Evolutionary conservation across 2,797 vertebrate genomes (phyloP).

Genomic region (Falco peregrinus): DNA sequence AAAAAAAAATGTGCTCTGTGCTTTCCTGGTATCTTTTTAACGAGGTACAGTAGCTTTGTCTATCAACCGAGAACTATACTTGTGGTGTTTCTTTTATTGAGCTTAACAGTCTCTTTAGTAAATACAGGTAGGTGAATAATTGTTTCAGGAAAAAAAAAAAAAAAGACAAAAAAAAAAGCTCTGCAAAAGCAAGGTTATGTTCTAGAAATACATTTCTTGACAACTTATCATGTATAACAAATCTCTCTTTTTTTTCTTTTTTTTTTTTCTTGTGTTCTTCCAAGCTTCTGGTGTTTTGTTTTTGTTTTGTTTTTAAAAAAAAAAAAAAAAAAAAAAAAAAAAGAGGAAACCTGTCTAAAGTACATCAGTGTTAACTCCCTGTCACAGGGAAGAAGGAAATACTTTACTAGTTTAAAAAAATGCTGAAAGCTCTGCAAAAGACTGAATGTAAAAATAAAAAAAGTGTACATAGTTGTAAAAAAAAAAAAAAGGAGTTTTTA

Average conservation of each 20-base stretch:
- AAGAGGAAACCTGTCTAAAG: slow-evolving; percentile 79
- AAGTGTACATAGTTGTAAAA: slow-evolving; percentile 99
- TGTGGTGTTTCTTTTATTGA: slow-evolving; percentile 81
- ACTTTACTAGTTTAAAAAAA: slow-evolving; percentile 85
- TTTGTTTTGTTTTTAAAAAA: not conserved
- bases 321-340: not conserved
- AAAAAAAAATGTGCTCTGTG: slow-evolving; percentile 73
- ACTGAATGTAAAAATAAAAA: slow-evolving; percentile 99
- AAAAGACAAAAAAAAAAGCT: not conserved
- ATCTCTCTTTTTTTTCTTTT: slow-evolving; percentile 63
- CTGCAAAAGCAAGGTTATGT: slow-evolving; percentile 76
- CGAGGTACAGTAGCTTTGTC: slow-evolving; percentile 81
- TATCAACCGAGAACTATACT: slow-evolving; percentile 77
- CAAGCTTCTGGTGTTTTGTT: slow-evolving; percentile 72
- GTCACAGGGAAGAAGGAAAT: slow-evolving; percentile 94
- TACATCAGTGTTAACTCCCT: slow-evolving; percentile 91
- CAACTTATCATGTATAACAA: slow-evolving; percentile 75
- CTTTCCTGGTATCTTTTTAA: slow-evolving; percentile 79
- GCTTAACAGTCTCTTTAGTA: slow-evolving; percentile 80
- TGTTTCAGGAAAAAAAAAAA: slow-evolving; percentile 62
- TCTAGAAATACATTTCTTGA: slow-evolving; percentile 75
- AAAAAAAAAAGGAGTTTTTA: slow-evolving; percentile 97
- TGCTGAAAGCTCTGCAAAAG: slow-evolving; percentile 96
- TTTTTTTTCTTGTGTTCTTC: slow-evolving; percentile 73
- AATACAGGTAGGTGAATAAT: slow-evolving; percentile 80